Conservation (phyloP, 2,113 vertebrate genomes). For the Callaeas wilsoni region DNA sequence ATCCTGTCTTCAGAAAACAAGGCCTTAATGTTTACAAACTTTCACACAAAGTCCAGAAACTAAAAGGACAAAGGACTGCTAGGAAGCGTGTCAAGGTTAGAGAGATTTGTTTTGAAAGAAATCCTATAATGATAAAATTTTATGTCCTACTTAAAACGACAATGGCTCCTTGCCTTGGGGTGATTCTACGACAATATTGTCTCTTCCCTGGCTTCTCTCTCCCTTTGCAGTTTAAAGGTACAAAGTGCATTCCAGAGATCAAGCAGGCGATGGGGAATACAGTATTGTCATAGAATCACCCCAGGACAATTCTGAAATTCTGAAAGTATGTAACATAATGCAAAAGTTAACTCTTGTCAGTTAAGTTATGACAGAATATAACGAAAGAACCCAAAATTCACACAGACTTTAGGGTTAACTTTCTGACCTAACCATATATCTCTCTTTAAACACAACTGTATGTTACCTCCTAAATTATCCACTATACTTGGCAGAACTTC, state of each 20-base stretch:
- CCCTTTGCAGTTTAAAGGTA: no score
- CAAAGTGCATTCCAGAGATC: no score
- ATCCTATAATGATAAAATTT: not conserved
- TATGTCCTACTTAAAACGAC: not conserved
- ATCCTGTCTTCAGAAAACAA: not conserved
- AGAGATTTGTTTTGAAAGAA: not conserved
- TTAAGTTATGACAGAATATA: accelerated
- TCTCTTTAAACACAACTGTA: not conserved
- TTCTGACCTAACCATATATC: not conserved
- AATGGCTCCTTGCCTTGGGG: no score
- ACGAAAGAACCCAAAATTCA: not conserved
- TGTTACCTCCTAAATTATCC: not conserved
- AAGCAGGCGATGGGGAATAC: no score
- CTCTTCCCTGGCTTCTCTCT: no score
- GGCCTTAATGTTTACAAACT: not conserved
- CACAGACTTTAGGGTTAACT: not conserved
- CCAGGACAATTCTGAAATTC: no score
- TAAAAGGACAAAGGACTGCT: not conserved
- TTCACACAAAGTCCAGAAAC: not conserved
- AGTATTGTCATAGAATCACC: no score
- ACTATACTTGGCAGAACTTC: not conserved
- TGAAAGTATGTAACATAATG: not conserved
- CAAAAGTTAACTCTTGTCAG: not conserved
- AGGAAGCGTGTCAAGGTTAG: not conserved
- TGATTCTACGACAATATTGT: no score